Evolutionary conservation across 2,113 vertebrate genomes (phyloP).

Genomic region (Cochlearius cochlearius): DNA sequence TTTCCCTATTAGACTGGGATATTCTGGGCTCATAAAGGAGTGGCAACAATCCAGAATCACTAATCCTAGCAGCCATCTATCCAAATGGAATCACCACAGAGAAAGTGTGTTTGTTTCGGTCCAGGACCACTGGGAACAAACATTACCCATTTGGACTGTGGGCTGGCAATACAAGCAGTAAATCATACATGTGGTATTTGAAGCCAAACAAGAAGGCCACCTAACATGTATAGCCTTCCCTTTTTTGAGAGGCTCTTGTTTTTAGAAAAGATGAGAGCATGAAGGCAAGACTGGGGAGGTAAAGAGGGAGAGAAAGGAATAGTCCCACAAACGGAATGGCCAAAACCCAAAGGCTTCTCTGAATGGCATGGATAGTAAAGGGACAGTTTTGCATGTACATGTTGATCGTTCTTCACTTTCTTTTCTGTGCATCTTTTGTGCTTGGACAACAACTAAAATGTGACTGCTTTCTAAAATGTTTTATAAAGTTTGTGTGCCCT

Average conservation of each 20-base stretch:
- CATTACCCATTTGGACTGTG: not conserved
- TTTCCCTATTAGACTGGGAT: not conserved
- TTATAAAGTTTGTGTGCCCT: not conserved
- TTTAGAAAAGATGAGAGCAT: not conserved
- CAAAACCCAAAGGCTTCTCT: not conserved
- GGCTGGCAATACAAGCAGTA: not conserved
- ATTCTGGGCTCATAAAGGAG: not conserved
- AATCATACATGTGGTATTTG: not conserved
- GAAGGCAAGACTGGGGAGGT: not conserved
- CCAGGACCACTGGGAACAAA: not conserved
- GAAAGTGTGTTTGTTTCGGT: not conserved
- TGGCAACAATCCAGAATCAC: not conserved
- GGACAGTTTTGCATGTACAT: accelerated
- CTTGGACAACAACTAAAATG: not conserved
- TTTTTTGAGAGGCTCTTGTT: not conserved
- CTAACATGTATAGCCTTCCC: not conserved
- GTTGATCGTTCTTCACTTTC: not conserved
- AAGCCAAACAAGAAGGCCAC: not conserved
- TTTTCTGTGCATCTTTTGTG: not conserved
- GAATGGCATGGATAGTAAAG: not conserved
- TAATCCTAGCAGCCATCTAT: not conserved
- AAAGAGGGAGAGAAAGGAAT: not conserved
- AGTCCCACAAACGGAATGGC: not conserved
- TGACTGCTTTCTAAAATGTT: not conserved
- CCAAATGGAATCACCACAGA: not conserved